Evolutionary conservation across 1,140 invertebrate genomes (phyloP).

Genomic region (Muscidifurax raptorellus): DNA sequence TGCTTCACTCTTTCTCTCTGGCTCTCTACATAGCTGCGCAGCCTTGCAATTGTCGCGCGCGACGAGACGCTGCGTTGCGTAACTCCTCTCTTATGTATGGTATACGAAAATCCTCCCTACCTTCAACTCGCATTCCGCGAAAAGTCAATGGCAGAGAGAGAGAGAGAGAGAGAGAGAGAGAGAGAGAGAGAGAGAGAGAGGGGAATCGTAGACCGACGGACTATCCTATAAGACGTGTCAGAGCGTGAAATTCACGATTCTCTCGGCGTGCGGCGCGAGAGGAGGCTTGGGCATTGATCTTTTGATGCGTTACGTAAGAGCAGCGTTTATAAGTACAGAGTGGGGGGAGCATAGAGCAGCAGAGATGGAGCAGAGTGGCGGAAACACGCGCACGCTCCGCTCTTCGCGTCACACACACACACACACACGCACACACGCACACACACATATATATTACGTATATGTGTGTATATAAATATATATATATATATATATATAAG

Average conservation of each 20-base stretch:
- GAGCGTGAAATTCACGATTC: slow-evolving; percentile 58
- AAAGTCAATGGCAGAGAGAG: slow-evolving; percentile 56
- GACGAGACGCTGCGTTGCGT: background rate
- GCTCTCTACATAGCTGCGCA: too few relatives aligned
- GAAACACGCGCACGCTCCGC: slow-evolving; percentile 15
- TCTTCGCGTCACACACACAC: too few relatives aligned
- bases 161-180: too few relatives aligned
- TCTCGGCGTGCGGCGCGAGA: background rate
- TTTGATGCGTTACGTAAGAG: slow-evolving; percentile 43
- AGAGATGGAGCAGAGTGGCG: background rate
- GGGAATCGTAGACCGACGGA: background rate
- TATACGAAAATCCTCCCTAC: background rate
- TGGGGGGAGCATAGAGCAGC: background rate
- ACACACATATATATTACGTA: too few relatives aligned
- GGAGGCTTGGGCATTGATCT: slow-evolving; percentile 51
- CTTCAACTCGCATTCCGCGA: slow-evolving; percentile 48
- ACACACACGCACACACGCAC: too few relatives aligned
- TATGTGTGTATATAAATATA: too few relatives aligned
- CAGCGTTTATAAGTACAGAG: background rate
- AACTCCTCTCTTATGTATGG: background rate
- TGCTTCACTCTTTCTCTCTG: too few relatives aligned
- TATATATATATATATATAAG: too few relatives aligned
- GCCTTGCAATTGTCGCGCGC: background rate
- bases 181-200: too few relatives aligned
- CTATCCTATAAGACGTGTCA: slow-evolving; percentile 47